A percentile compares a stretch with the other conserved stretches of the same genome.
These are phyloP conservation scores for Erythrolamprus reginae DNA, from an alignment of 2,113 vertebrate species.

Conservation along the genomic window DNA sequence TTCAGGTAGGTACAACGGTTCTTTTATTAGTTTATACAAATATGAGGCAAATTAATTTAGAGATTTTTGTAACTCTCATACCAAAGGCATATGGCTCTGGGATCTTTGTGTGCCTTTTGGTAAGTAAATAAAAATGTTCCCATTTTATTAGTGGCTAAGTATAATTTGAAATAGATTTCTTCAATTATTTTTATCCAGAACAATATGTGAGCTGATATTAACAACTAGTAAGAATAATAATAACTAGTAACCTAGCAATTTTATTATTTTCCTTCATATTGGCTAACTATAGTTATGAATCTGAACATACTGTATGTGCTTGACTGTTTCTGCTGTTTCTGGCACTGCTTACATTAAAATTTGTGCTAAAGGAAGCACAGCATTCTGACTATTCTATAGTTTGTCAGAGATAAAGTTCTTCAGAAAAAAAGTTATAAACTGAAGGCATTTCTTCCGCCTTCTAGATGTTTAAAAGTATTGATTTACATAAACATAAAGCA, in stretches of 20 bases:
- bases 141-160: neutral
- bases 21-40: neutral
- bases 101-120: neutral
- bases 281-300: neutral
- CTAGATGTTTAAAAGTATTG: neutral
- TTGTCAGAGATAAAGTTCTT: neutral
- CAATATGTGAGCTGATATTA: neutral
- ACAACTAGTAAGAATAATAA: neutral
- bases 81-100: neutral
- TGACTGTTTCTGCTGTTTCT: neutral
- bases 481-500: neutral
- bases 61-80: neutral
- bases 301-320: neutral
- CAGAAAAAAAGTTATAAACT: neutral
- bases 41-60: neutral
- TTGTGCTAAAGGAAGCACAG: neutral
- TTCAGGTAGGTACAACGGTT: too few relatives aligned
- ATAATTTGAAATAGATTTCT: neutral
- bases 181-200: neutral
- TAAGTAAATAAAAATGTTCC: neutral
- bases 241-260: neutral
- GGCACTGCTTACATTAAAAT: neutral
- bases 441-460: neutral
- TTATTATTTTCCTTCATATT: neutral
- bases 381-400: neutral